Percentiles rank a stretch among this genome's conserved stretches.
Evolutionary conservation across 2,113 vertebrate species (phyloP).

Genomic region (Naja naja): DNA sequence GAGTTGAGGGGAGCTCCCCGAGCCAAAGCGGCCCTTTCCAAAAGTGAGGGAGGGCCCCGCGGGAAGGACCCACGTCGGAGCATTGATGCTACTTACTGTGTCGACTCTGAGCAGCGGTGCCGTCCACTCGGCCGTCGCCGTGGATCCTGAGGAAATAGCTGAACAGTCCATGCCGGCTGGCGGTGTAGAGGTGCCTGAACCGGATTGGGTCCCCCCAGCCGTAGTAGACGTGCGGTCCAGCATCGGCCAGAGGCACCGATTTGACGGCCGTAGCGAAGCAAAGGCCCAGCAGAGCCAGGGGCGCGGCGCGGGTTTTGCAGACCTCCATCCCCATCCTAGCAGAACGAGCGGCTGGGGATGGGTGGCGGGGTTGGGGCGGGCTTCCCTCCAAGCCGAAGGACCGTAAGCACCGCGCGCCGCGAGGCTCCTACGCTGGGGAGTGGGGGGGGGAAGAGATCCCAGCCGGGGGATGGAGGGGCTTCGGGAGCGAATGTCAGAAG

Average conservation of each 20-base stretch:
- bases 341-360: background rate
- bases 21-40: background rate
- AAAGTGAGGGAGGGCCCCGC: background rate
- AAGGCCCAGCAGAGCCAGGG: slow-evolving; percentile 58
- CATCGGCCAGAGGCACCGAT: slow-evolving; percentile 69
- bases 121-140: slow-evolving; percentile 79
- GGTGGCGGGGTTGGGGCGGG: background rate
- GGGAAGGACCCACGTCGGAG: background rate
- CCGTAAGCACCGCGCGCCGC: slow-evolving; percentile 4
- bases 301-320: slow-evolving; percentile 17
- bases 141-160: slow-evolving; percentile 81
- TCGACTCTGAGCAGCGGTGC: slow-evolving; percentile 71
- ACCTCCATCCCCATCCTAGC: slow-evolving; percentile 20
- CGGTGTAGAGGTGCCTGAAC: slow-evolving; percentile 83
- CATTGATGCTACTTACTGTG: slow-evolving; percentile 79
- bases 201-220: slow-evolving; percentile 86
- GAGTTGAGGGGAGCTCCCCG: background rate
- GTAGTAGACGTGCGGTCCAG: slow-evolving; percentile 77
- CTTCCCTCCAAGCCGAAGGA: background rate
- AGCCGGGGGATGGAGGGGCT: background rate
- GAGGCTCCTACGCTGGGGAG: background rate
- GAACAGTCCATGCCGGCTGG: slow-evolving; percentile 73
- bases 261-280: slow-evolving; percentile 51
- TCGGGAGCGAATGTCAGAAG: slow-evolving; percentile 39
- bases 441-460: background rate